Conservation (phyloP, 2,888 invertebrate genomes). For the Leptinotarsa peninsularis region DNA sequence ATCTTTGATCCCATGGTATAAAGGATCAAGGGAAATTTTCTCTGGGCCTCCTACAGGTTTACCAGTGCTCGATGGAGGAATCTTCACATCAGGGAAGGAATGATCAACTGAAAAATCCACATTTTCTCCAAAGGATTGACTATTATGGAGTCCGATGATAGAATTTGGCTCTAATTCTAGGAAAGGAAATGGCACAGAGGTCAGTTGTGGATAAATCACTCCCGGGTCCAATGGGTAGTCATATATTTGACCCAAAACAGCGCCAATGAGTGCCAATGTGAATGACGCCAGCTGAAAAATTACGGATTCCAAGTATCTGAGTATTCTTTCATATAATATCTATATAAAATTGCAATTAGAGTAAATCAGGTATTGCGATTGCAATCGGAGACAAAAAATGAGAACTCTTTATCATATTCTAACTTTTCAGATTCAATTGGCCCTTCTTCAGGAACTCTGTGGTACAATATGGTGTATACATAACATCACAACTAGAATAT, state of each 20-base stretch:
- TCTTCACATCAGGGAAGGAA: background rate
- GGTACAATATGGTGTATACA: too few relatives aligned
- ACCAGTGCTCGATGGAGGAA: background rate
- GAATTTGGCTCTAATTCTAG: background rate
- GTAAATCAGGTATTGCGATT: too few relatives aligned
- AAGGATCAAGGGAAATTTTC: background rate
- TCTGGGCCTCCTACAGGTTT: background rate
- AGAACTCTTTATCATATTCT: too few relatives aligned
- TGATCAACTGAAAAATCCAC: background rate
- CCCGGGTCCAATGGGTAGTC: background rate
- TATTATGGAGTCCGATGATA: background rate
- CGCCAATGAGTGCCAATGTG: background rate
- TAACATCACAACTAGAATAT: too few relatives aligned
- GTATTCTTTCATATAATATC: background rate
- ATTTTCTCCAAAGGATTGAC: background rate
- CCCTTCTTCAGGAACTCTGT: too few relatives aligned
- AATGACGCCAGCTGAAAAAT: conserved; percentile 5
- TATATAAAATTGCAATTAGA: background rate
- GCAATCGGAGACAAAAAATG: too few relatives aligned
- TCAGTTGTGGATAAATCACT: background rate
- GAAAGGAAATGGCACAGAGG: background rate
- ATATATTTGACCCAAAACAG: background rate
- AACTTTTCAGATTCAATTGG: too few relatives aligned
- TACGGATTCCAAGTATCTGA: background rate
- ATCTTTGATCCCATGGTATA: background rate